Base-by-base conservation (phyloP, 2,113 vertebrate genomes). In the Sminthopsis crassicaudata region DNA sequence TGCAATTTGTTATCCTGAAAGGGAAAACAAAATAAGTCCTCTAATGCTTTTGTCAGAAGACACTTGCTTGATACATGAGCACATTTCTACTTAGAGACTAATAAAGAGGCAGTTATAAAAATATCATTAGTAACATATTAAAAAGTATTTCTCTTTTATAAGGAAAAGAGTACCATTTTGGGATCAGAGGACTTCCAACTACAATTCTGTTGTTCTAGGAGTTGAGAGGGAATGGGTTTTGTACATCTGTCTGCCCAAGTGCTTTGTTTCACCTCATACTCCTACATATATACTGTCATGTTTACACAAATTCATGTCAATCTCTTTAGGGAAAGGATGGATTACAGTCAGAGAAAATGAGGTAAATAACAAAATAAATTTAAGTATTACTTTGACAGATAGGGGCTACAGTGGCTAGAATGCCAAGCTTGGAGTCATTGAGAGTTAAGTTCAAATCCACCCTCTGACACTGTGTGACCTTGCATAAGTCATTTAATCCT, bases 71-170 rank as follows among this genome's bases (percentile, higher is more conserved):
- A 23, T 60, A 2, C 24, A 54, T 93, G 48, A 94, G 27, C 46
- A 51, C 93, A 91, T 91, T 95, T 96, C 25, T 94, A 95, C 92
- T 97, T 94, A 42, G 94, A 95, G 52, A 27, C 92, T 60, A 92
- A 93, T 94, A 92, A 46, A 94, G 60, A 94, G 67, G 93, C 46
- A 88, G 91, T 94, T 95, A 92, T 89, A 84, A 46, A 94, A 97
- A 95, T 93, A 52, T 88, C 51, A 84, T 55, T 46, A 89, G 19
- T 19, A 95, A 90, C 95, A 94, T 60, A 50, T 5, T 89, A n/a
- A 3, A 89, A 94, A 94, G 93, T 11, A 55, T 42, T 96, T 91
- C 8, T 91, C 57, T 90, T 94, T 93, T 90, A 60, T 36, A 52
- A 1, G 60, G 84, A 93, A 42, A 84, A 42, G n/a, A 22, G 0